A percentile compares a stretch with the other conserved stretches of the same genome.
Conservation (phyloP, 1,140 invertebrate species). For the Planococcus citri region DNA sequence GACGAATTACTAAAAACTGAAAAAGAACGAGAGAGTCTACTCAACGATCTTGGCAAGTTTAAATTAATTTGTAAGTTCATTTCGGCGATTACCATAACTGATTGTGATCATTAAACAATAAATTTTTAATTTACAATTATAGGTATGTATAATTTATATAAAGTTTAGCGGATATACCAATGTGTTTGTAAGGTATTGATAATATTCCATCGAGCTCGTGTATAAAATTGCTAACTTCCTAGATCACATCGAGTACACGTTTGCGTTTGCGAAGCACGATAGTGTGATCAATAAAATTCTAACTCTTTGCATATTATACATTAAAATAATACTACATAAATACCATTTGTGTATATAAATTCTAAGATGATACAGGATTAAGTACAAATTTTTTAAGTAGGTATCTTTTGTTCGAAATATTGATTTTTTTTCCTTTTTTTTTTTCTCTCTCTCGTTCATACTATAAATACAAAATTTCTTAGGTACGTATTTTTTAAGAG, state of each 20-base stretch:
- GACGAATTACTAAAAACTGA: too few species aligned
- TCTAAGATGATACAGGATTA: neutral
- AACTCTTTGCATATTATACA: neutral
- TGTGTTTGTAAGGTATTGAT: neutral
- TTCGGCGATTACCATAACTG: conserved; percentile 1
- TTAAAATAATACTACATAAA: neutral
- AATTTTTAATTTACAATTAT: neutral
- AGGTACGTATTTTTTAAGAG: neutral
- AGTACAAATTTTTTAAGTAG: conserved; percentile 4
- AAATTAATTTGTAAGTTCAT: conserved; percentile 3
- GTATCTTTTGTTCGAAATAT: neutral
- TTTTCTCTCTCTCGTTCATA: too few species aligned
- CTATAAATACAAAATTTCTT: conserved; percentile 9
- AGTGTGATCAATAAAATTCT: neutral
- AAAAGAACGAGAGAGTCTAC: neutral
- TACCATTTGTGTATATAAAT: conserved; percentile 1
- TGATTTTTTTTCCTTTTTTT: neutral
- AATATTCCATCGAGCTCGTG: neutral
- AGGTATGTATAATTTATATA: neutral
- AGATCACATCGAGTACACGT: too few species aligned
- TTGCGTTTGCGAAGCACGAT: too few species aligned
- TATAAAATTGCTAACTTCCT: too few species aligned
- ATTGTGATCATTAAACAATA: conserved; percentile 4
- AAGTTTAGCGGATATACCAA: neutral
- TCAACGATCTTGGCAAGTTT: neutral